Base-by-base conservation (phyloP, 1,140 invertebrate genomes). In the Episyrphus balteatus region DNA sequence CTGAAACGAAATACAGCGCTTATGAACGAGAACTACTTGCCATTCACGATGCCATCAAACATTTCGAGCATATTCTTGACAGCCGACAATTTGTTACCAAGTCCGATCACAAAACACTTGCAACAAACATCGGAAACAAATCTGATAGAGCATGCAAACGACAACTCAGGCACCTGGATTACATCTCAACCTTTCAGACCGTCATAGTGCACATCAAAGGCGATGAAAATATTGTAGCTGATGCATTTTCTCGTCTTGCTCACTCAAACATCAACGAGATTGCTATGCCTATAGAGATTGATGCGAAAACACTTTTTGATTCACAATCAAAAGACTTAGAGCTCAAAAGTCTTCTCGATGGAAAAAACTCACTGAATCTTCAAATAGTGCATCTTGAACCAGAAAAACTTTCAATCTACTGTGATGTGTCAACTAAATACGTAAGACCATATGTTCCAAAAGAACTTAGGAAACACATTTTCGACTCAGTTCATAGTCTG, bases 211-310 rank as follows among this genome's bases (percentile, higher is more conserved):
- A 64, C 31, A 46, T 65, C 0, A 45, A 38, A 18, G 57, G 62
- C 2, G 17, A 47, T 0, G 46, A 51, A 12, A 68, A 70, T 41
- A 40, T 55, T 2, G 53, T 57, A 0, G 58, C 61, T 11, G 61
- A 59, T 47, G 41, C 53, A 6, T 45, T 61, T 0, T 61, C 55
- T 3, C 48, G 56, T 12, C 21, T 26, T 26, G 21, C 21, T 26
- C 21, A 26, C 21, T 26, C 21, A 8, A 26, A 26, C 21, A 51
- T 46, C 48, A 36, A 37, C 11, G 13, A 14, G 11, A 19, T 45
- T 55, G 8, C 21, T 26, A 12, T 37, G 38, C 19, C 49, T 49
- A 38, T 45, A 51, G 21, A 26, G 21, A 26, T 26, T 5, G 21
- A 26, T 26, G 21, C 21, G 8, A 26, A 8, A 26, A 8, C 21